Conservation (phyloP, 2,113 vertebrate genomes). For the Ictalurus furcatus region DNA sequence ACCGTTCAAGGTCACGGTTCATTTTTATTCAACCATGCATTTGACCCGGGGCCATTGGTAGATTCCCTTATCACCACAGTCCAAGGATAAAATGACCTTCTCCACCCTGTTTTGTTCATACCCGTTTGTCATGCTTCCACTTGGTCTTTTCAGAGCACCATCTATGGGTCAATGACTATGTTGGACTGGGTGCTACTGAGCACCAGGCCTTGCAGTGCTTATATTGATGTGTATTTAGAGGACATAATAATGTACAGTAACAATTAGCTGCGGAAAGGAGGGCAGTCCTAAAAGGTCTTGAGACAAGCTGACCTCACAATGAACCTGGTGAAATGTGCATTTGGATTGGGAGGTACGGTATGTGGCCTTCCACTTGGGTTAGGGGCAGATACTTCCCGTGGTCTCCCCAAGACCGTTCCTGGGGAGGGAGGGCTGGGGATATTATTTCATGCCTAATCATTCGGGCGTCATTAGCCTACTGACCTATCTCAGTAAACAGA, state of each 20-base stretch:
- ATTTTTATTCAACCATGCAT: background rate
- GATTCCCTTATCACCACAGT: background rate
- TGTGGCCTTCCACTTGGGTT: background rate
- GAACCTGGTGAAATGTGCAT: background rate
- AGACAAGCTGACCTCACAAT: background rate
- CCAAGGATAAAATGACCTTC: background rate
- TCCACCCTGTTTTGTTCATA: background rate
- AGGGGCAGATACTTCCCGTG: background rate
- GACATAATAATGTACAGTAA: background rate
- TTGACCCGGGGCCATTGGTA: background rate
- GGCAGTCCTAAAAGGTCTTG: background rate
- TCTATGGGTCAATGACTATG: background rate
- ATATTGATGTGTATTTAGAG: background rate
- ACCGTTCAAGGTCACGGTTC: background rate
- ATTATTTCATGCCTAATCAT: background rate
- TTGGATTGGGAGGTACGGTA: background rate
- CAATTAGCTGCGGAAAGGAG: background rate
- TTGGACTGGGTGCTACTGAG: background rate
- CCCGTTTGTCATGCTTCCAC: background rate
- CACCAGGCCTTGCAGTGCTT: background rate
- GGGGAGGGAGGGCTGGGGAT: background rate
- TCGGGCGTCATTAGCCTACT: background rate
- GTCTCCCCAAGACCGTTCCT: background rate
- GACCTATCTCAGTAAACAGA: background rate
- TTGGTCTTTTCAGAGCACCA: background rate